These are phyloP conservation scores for Hypselothyrea guttata DNA, from an alignment of 2,888 invertebrate genomes.

Conservation along the genomic window DNA sequence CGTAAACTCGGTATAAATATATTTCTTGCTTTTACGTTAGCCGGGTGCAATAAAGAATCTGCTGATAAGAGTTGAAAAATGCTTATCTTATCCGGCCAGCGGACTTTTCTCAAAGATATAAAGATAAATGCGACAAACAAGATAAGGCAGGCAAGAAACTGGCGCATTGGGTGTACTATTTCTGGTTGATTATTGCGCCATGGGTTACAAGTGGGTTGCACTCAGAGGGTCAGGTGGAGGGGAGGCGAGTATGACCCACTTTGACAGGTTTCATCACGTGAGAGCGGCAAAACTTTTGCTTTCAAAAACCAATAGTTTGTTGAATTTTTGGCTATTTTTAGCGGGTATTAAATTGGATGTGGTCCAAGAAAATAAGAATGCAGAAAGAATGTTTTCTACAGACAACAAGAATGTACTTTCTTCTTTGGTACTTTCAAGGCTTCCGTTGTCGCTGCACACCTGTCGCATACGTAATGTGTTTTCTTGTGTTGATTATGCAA, in stretches of 20 bases:
- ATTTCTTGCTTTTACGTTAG: not conserved
- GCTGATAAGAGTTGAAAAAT: conserved; percentile 26
- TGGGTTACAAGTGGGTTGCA: conserved; percentile 1
- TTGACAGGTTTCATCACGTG: conserved; percentile 11
- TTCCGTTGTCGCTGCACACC: conserved; percentile 35
- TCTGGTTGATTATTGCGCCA: conserved; percentile 14
- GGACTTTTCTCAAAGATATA: conserved; percentile 43
- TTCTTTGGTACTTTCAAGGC: conserved; percentile 37
- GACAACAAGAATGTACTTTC: conserved; percentile 9
- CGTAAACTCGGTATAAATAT: conserved; percentile 23
- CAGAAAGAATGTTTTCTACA: conserved; percentile 15
- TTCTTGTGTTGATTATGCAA: conserved; percentile 38
- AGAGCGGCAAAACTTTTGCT: conserved; percentile 56
- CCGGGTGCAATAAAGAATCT: conserved; percentile 8
- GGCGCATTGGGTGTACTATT: conserved; percentile 2
- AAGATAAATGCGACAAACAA: conserved; percentile 47
- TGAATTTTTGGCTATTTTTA: conserved; percentile 41
- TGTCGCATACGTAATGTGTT: conserved; percentile 61
- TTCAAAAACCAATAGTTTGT: conserved; percentile 37
- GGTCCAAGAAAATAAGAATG: conserved; percentile 53
- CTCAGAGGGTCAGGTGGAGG: not conserved
- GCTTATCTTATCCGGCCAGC: conserved; percentile 50
- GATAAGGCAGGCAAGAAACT: conserved; percentile 36
- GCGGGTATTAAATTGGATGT: conserved; percentile 52
- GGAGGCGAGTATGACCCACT: conserved; percentile 25